phyloP scores from a whole-genome alignment of 1,140 invertebrate genomes.

The Riptortus pedestris region DNA sequence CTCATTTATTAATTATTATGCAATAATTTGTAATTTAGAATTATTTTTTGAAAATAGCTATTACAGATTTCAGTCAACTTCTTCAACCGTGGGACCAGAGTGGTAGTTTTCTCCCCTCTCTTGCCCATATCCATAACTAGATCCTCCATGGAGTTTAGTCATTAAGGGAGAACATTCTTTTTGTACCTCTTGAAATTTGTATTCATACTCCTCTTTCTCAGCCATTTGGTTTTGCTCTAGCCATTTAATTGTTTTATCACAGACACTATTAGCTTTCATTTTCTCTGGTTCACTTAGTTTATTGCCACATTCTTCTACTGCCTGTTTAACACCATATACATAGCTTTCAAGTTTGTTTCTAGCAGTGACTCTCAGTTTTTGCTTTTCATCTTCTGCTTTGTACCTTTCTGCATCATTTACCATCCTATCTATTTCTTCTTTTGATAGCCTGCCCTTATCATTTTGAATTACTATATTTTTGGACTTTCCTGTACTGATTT shows the following conservation, averaged over 20 bases:
- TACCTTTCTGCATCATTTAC: constrained; percentile 60
- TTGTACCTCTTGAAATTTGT: constrained; percentile 45
- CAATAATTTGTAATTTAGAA: no score
- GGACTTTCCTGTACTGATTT: no score
- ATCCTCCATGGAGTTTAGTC: no score
- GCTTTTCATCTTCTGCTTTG: constrained; percentile 46
- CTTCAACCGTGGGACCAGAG: constrained; percentile 55
- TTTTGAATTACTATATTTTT: no score
- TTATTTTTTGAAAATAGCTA: no score
- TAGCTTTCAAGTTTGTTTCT: constrained; percentile 79
- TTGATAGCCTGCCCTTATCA: no score
- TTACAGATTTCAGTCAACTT: constrained; percentile 67
- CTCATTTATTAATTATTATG: no score
- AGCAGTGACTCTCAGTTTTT: constrained; percentile 51
- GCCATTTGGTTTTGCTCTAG: constrained; percentile 51
- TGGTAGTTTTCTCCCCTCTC: constrained; percentile 15
- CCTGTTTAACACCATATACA: constrained; percentile 63
- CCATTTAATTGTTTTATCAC: constrained; percentile 46
- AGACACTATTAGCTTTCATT: constrained; percentile 39
- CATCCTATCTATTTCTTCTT: no score
- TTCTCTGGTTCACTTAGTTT: constrained; percentile 39
- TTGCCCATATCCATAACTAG: constrained; percentile 13
- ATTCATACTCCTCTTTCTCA: constrained; percentile 52
- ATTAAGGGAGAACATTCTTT: constrained; percentile 44
- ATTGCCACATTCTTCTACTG: constrained; percentile 37